Evolutionary conservation across 2,888 invertebrate species (phyloP).

Genomic region (Diaphora mendica): DNA sequence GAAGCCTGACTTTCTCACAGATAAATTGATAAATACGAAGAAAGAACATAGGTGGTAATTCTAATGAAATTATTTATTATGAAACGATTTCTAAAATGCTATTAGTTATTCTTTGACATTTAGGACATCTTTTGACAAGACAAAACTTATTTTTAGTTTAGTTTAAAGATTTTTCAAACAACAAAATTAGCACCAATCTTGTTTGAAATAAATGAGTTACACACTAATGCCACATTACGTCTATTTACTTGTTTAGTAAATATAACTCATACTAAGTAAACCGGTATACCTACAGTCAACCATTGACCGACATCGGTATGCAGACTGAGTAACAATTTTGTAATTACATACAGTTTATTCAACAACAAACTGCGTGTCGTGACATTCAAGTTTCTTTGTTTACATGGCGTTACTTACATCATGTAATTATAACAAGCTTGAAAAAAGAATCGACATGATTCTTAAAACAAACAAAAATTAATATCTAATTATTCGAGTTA

Average conservation of each 20-base stretch:
- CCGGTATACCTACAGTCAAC: constrained; percentile 5
- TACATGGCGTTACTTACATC: constrained; percentile 1
- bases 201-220: too few relatives aligned
- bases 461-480: neutral
- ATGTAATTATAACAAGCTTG: neutral
- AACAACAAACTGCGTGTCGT: constrained; percentile 33
- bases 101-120: too few relatives aligned
- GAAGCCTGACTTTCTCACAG: too few relatives aligned
- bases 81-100: too few relatives aligned
- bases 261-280: neutral
- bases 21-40: too few relatives aligned
- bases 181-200: too few relatives aligned
- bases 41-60: too few relatives aligned
- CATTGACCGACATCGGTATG: constrained; percentile 38
- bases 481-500: too few relatives aligned
- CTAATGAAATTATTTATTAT: too few relatives aligned
- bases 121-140: too few relatives aligned
- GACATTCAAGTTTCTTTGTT: constrained; percentile 41
- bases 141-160: too few relatives aligned
- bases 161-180: too few relatives aligned
- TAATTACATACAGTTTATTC: constrained; percentile 50
- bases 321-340: constrained; percentile 37
- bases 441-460: neutral
- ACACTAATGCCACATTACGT: constrained; percentile 15
- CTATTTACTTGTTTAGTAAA: neutral